Evolutionary conservation across 92 coral and sea anemone species (phyloP).

Genomic region (Blastomussa wellsi): DNA sequence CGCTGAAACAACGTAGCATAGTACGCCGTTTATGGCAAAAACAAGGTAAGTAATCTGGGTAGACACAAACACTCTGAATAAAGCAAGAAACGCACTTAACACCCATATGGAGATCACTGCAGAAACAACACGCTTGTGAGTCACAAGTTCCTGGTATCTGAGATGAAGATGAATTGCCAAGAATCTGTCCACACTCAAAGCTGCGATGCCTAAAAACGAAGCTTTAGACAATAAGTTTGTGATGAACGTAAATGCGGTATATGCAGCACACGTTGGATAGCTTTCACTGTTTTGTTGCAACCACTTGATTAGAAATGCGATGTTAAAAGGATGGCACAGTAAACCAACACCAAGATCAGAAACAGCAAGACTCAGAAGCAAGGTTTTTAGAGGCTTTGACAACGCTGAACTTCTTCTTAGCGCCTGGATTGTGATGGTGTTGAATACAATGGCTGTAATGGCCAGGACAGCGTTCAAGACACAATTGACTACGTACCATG

Average conservation of each 20-base stretch:
- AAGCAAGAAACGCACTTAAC: not conserved
- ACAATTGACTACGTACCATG: not conserved
- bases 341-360: constrained; percentile 10
- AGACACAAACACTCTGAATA: not conserved
- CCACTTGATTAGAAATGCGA: not conserved
- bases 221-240: not conserved
- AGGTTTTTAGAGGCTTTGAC: not conserved
- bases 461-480: not conserved
- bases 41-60: not conserved
- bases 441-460: not conserved
- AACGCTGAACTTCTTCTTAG: constrained; percentile 4
- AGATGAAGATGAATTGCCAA: not conserved
- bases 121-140: not conserved
- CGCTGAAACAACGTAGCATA: not conserved
- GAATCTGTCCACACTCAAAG: not conserved
- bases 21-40: not conserved
- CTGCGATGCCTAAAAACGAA: not conserved
- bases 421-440: constrained; percentile 13
- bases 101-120: not conserved
- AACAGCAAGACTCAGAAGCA: not conserved
- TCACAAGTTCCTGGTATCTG: constrained; percentile 4
- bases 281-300: not conserved
- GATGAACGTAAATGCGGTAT: not conserved
- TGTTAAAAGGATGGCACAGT: not conserved
- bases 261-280: not conserved